These are phyloP conservation scores for Lutraria rhynchaena DNA, from an alignment of 1,140 invertebrate genomes.

Conservation along the genomic window DNA sequence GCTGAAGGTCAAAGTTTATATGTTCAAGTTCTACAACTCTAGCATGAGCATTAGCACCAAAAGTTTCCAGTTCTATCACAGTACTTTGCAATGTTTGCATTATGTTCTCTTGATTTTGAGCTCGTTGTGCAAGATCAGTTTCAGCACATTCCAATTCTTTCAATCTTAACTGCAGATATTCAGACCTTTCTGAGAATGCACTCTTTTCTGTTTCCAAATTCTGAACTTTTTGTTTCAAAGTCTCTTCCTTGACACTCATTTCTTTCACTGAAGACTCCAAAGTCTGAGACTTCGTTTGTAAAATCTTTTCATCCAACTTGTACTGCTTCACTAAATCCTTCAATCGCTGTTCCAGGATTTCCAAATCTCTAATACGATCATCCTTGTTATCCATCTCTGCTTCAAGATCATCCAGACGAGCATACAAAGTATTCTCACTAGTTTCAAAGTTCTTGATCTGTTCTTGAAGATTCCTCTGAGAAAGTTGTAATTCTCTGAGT, in stretches of 20 bases:
- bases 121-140: slow-evolving; percentile 65
- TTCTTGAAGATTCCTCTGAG: slow-evolving; percentile 75
- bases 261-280: slow-evolving; percentile 74
- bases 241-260: slow-evolving; percentile 70
- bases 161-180: slow-evolving; percentile 71
- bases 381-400: slow-evolving; percentile 69
- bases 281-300: slow-evolving; percentile 73
- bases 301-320: slow-evolving; percentile 76
- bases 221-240: slow-evolving; percentile 71
- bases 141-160: slow-evolving; percentile 77
- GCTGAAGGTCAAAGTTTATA: slow-evolving; percentile 72
- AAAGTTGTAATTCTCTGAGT: slow-evolving; percentile 73
- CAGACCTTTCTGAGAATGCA: slow-evolving; percentile 69
- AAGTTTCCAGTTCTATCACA: slow-evolving; percentile 70
- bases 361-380: slow-evolving; percentile 68
- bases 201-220: slow-evolving; percentile 74
- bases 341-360: slow-evolving; percentile 73
- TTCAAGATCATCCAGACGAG: slow-evolving; percentile 71
- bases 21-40: slow-evolving; percentile 73
- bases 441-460: slow-evolving; percentile 72
- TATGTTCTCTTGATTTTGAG: slow-evolving; percentile 75
- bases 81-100: slow-evolving; percentile 70
- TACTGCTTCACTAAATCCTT: slow-evolving; percentile 74
- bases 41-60: slow-evolving; percentile 71
- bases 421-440: slow-evolving; percentile 71